Evolutionary conservation across 1,140 invertebrate species (phyloP).

Genomic region (Habropoda laboriosa): DNA sequence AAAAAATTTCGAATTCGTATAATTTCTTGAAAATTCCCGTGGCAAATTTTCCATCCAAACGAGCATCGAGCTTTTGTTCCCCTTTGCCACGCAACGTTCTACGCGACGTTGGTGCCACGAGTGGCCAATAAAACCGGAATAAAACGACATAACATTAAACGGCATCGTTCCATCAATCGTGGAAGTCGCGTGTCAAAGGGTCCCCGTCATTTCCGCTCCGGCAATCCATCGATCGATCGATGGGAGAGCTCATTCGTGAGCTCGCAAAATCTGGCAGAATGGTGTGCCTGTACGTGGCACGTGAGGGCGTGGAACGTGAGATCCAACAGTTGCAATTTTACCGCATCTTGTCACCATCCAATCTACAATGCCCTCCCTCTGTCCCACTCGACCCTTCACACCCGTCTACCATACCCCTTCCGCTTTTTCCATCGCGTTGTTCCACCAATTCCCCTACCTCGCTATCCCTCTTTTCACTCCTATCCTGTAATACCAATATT

Average conservation of each 20-base stretch:
- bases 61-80: background rate
- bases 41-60: background rate
- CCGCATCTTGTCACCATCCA: constrained; percentile 44
- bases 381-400: background rate
- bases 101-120: background rate
- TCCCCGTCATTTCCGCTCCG: background rate
- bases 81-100: background rate
- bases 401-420: too few relatives aligned
- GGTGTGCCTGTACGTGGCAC: constrained; percentile 20
- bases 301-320: constrained; percentile 49
- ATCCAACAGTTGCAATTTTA: constrained; percentile 62
- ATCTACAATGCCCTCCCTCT: constrained; percentile 37
- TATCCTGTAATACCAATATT: background rate
- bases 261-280: constrained; percentile 38
- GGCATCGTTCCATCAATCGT: constrained; percentile 6
- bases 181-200: constrained; percentile 21
- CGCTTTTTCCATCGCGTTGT: constrained; percentile 16
- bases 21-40: too few relatives aligned
- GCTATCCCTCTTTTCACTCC: too few relatives aligned
- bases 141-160: constrained; percentile 40
- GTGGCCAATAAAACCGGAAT: constrained; percentile 3
- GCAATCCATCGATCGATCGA: constrained; percentile 51
- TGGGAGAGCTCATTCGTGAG: constrained; percentile 27
- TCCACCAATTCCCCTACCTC: constrained; percentile 1
- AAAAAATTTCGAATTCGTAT: too few relatives aligned